phyloP scores from a whole-genome alignment of 1,140 invertebrate species.

The Heliconius nattereri region DNA sequence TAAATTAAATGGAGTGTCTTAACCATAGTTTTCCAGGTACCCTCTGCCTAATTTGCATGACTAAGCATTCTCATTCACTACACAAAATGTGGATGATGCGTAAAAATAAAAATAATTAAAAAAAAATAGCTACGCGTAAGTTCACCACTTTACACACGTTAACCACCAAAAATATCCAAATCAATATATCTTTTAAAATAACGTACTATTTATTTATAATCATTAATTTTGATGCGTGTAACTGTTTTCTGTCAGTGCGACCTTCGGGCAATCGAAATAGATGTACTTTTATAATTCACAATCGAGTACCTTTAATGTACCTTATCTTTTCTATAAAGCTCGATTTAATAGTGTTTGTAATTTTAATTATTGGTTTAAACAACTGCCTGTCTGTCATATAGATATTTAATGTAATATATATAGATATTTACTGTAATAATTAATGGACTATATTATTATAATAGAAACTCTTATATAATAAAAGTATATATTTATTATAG shows the following conservation, averaged over 20 bases:
- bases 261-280: slow-evolving; percentile 23
- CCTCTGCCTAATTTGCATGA: neutral
- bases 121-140: neutral
- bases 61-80: neutral
- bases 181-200: slow-evolving; percentile 10
- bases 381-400: too few relatives aligned
- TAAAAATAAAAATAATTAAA: neutral
- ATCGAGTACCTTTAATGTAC: slow-evolving; percentile 14
- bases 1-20: too few relatives aligned
- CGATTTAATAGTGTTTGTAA: neutral
- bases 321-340: neutral
- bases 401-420: too few relatives aligned
- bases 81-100: neutral
- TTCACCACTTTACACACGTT: neutral
- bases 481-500: too few relatives aligned
- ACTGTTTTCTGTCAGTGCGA: slow-evolving; percentile 21
- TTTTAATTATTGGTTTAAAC: neutral
- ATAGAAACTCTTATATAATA: too few relatives aligned
- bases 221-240: slow-evolving; percentile 3
- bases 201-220: neutral
- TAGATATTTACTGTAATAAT: too few relatives aligned
- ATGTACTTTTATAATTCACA: slow-evolving; percentile 23
- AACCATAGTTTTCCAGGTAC: too few relatives aligned
- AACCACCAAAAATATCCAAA: slow-evolving; percentile 10
- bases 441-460: too few relatives aligned